A percentile compares a stretch with the other conserved stretches of the same genome.
These are phyloP conservation scores for Leptinotarsa texana DNA, from an alignment of 1,140 invertebrate genomes.

Conservation along the genomic window DNA sequence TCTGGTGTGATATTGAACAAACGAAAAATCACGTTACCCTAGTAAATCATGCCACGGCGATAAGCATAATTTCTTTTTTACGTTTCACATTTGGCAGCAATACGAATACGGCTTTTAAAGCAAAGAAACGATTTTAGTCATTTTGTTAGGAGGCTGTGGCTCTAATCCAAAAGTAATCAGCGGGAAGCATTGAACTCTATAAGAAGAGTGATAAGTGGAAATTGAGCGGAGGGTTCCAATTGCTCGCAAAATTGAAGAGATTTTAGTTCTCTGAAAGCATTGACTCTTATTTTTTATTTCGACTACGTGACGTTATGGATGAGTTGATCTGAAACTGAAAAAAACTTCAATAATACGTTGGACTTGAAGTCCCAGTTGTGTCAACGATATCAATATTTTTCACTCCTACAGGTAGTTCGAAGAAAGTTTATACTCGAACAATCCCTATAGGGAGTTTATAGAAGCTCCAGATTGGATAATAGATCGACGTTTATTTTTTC, in stretches of 20 bases:
- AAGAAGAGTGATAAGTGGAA: neutral
- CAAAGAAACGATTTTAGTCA: neutral
- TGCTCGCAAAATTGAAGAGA: neutral
- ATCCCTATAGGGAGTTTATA: too few species aligned
- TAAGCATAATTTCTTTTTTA: conserved; percentile 8
- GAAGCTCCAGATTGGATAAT: too few species aligned
- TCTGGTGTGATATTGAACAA: neutral
- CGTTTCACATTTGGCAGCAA: conserved; percentile 2
- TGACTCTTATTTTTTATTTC: neutral
- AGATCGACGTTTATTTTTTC: too few species aligned
- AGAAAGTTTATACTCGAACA: too few species aligned
- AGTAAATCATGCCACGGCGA: neutral
- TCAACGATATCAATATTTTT: too few species aligned
- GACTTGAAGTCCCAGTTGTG: too few species aligned
- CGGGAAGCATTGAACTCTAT: conserved; percentile 1
- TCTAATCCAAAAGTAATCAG: conserved; percentile 8
- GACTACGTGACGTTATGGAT: neutral
- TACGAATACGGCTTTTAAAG: neutral
- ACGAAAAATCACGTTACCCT: neutral
- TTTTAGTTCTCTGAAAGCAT: neutral
- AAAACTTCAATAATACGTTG: too few species aligned
- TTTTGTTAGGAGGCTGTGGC: neutral
- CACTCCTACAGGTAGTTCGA: too few species aligned
- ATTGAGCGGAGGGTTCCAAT: neutral
- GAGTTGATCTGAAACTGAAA: neutral